phyloP scores from a whole-genome alignment of 1,140 invertebrate genomes.

The Diuraphis noxia region DNA sequence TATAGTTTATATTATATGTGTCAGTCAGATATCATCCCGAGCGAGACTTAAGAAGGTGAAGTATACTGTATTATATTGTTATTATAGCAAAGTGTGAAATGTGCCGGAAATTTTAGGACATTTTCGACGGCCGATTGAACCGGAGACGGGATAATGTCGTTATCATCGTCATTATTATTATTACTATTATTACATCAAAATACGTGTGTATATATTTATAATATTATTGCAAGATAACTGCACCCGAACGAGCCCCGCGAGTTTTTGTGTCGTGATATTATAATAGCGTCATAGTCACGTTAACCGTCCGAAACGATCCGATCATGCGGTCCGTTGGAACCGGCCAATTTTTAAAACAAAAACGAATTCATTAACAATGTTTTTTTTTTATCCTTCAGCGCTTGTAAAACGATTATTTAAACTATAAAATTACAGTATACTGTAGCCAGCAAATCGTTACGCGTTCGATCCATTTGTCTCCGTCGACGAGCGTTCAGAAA shows the following conservation, averaged over 20 bases:
- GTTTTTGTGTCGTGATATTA: not conserved
- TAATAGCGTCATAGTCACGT: not conserved
- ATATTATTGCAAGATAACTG: not conserved
- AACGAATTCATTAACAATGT: not conserved
- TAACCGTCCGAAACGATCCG: conserved; percentile 7
- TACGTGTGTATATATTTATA: not conserved
- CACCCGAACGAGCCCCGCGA: not conserved
- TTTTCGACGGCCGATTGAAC: conserved; percentile 27
- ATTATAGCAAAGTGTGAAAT: not conserved
- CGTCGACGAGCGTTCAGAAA: not conserved
- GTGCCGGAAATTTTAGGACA: not conserved
- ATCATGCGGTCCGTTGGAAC: conserved; percentile 4
- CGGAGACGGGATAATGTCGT: not conserved
- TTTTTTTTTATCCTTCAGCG: not conserved
- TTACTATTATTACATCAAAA: not conserved
- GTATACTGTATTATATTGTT: not conserved
- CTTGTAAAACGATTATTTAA: no score
- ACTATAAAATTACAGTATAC: no score
- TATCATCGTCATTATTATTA: not conserved
- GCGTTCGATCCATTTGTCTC: not conserved
- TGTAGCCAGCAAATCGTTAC: not conserved
- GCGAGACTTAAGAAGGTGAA: not conserved
- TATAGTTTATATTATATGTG: not conserved
- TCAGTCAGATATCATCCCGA: not conserved
- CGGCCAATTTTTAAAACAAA: not conserved